phyloP scores from a whole-genome alignment of 2,797 vertebrate species.

The Apogon hyalosoma region DNA sequence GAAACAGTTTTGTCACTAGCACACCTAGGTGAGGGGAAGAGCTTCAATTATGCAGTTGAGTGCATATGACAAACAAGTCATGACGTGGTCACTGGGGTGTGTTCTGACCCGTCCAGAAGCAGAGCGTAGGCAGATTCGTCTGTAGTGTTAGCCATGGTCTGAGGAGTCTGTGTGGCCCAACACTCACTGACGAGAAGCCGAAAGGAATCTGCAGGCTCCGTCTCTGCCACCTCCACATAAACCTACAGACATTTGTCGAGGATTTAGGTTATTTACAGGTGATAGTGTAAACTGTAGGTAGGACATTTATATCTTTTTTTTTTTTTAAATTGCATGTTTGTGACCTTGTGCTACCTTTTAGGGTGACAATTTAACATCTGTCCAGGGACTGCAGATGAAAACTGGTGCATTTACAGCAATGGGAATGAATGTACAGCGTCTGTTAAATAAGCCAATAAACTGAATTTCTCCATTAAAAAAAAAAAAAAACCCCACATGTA shows the following conservation, averaged over 20 bases:
- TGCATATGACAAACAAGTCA: neutral
- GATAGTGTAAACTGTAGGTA: no score
- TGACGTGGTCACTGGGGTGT: fast-evolving
- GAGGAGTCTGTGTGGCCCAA: slow-evolving; percentile 77
- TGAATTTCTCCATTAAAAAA: no score
- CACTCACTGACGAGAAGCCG: slow-evolving; percentile 79
- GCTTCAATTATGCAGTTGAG: neutral
- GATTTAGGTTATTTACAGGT: no score
- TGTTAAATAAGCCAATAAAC: no score
- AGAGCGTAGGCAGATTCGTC: slow-evolving; percentile 67
- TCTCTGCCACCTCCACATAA: slow-evolving; percentile 77
- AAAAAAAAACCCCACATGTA: no score
- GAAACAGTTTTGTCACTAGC: slow-evolving; percentile 69
- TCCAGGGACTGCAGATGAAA: no score
- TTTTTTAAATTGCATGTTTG: no score
- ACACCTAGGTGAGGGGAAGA: slow-evolving; percentile 66
- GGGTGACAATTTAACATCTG: no score
- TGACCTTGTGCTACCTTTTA: no score
- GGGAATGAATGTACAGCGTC: no score
- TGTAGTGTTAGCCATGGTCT: slow-evolving; percentile 40
- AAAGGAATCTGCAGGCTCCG: slow-evolving; percentile 76
- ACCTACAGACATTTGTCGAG: slow-evolving; percentile 52
- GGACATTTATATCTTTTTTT: no score
- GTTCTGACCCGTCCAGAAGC: slow-evolving; percentile 74
- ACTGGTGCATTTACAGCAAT: no score